Evolutionary conservation across 2,113 vertebrate species (phyloP), one percentile per base, ranked within the genome.

Genomic region (Urocolius indicus): DNA sequence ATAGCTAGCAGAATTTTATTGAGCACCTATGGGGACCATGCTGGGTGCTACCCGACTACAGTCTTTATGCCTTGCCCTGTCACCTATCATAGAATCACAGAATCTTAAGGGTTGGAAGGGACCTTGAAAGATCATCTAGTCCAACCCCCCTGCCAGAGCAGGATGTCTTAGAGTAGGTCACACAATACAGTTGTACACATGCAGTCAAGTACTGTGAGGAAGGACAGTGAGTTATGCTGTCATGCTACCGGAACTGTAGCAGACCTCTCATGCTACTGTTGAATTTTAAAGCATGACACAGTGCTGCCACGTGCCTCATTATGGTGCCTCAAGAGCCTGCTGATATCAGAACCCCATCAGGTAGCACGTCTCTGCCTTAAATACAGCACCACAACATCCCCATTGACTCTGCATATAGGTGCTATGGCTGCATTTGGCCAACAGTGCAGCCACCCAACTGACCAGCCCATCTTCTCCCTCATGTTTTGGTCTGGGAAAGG

Each of bases 341-440:
- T 69, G 58, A 81, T 89, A 59, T 55, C 38, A 63, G 43, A 71
- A 29, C 10, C 10, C n/a, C 54, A 66, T 9, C 55, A 65, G 46
- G 49, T 8, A 30, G 20, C 5, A 34, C 23, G 58, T 5, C 34
- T 76, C 67, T 72, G 17, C 43, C 16, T 61, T 62, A 16, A 74
- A 67, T 1, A 48, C 49, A 74, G 27, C 59, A n/a, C 16, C 34
- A 46, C 38, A 30, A 30, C 32, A 26, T 72, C n/a, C 12, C 2
- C n/a, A 82, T 34, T 22, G 14, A 49, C 36, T 51, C 62, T 43
- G 45, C 59, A 30, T 2, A 0, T 2, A 38, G 48, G 13, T 51
- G 63, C 16, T 45, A 55, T 1, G 3, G 34, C 58, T 67, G 32
- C 19, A 16, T 15, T 6, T 1, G 0, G 16, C n/a, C 43, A 45